Evolutionary conservation across 2,797 vertebrate genomes (phyloP).

Genomic region (Hirundo rustica): DNA sequence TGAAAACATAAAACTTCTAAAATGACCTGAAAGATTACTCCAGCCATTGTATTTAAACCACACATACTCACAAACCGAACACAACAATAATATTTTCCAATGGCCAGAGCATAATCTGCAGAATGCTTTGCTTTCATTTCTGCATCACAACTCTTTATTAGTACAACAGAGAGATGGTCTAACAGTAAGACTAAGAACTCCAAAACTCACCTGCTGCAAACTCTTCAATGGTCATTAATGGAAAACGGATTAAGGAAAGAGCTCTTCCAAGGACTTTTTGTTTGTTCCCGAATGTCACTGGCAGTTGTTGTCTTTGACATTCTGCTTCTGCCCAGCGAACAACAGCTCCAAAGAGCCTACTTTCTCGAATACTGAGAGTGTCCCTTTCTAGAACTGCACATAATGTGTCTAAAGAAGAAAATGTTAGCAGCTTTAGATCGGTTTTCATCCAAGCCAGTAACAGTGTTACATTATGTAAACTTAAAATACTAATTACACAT

Average conservation of each 20-base stretch:
- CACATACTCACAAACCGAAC: background rate
- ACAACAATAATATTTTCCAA: background rate
- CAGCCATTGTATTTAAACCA: background rate
- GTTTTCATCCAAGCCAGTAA: background rate
- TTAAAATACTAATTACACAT: background rate
- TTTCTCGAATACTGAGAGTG: conserved; percentile 93
- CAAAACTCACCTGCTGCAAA: conserved; percentile 80
- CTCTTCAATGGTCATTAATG: conserved; percentile 84
- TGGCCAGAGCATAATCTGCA: background rate
- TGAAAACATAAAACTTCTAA: conserved; percentile 54
- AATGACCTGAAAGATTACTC: background rate
- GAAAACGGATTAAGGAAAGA: conserved; percentile 81
- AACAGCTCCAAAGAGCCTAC: conserved; percentile 83
- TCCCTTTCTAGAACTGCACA: conserved; percentile 95
- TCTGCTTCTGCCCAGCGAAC: conserved; percentile 84
- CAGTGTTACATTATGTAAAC: background rate
- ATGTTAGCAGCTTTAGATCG: background rate
- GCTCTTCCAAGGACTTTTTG: conserved; percentile 83
- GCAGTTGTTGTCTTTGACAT: conserved; percentile 81
- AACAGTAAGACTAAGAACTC: background rate
- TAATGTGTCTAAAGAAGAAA: conserved; percentile 73
- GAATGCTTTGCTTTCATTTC: conserved; percentile 37
- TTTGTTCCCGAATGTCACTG: conserved; percentile 79
- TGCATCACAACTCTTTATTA: background rate
- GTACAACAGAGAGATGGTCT: background rate